Conservation (phyloP, 1,140 invertebrate species). For the Formica selysi region DNA sequence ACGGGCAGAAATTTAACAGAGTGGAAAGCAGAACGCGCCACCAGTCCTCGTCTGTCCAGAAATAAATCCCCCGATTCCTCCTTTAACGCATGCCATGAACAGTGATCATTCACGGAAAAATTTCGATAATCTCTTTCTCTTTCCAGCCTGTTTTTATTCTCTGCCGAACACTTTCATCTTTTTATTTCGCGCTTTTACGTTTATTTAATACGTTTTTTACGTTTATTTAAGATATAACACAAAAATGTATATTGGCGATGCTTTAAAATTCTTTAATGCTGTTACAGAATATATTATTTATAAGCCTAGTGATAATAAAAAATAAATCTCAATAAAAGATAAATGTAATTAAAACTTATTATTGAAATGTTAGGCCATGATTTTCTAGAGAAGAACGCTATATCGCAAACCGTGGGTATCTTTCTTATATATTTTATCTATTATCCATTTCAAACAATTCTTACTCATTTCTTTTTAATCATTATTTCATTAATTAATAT, state of each 20-base stretch:
- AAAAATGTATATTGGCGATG: not conserved
- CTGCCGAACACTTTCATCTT: not conserved
- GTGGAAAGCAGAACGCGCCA: constrained; percentile 41
- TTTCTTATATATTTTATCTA: not conserved
- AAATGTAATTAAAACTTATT: not conserved
- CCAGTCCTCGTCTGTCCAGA: constrained; percentile 14
- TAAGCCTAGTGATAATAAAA: not conserved
- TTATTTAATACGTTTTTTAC: not conserved
- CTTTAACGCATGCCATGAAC: not conserved
- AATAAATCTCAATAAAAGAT: not conserved
- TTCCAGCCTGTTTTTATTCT: not conserved
- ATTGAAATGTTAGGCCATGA: not conserved
- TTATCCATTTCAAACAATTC: not conserved
- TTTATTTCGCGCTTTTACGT: constrained; percentile 21
- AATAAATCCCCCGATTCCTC: not conserved
- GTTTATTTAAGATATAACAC: not conserved
- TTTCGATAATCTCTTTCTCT: constrained; percentile 26
- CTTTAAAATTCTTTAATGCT: not conserved
- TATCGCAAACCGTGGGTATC: not conserved
- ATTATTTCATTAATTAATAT: constrained; percentile 1
- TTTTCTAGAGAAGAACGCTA: not conserved
- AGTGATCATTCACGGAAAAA: not conserved
- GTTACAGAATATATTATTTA: not conserved
- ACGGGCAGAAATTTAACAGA: constrained; percentile 38
- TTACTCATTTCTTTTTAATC: not conserved